Percentiles rank a stretch among this genome's conserved stretches.
Evolutionary conservation across 2,113 vertebrate genomes (phyloP).

Genomic region (Upupa epops): DNA sequence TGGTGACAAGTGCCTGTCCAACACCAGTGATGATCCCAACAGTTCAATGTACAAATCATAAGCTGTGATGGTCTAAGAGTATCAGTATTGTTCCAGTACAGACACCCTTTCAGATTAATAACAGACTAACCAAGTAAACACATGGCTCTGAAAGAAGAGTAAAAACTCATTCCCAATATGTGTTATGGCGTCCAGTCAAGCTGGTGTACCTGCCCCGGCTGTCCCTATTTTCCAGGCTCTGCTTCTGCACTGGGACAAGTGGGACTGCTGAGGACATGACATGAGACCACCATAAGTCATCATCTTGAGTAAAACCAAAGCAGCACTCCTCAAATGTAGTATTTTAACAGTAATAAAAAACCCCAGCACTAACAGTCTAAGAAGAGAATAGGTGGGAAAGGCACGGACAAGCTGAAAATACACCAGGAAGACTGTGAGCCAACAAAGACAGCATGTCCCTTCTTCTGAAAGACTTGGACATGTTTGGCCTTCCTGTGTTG

Average conservation of each 20-base stretch:
- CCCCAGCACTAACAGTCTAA: background rate
- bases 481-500: background rate
- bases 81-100: background rate
- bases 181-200: background rate
- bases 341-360: background rate
- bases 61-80: background rate
- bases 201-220: background rate
- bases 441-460: background rate
- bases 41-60: background rate
- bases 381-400: background rate
- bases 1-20: background rate
- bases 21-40: background rate
- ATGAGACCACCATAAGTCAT: background rate
- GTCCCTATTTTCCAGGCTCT: background rate
- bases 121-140: background rate
- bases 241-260: background rate
- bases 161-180: background rate
- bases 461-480: constrained; percentile 5
- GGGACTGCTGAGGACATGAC: background rate
- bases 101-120: background rate
- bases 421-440: background rate
- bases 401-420: background rate
- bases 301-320: background rate
- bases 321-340: background rate
- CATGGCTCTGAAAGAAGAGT: background rate